Percentiles rank a stretch among this genome's conserved stretches.
These are phyloP conservation scores for Pristionchus mayeri DNA, from an alignment of 2,888 invertebrate genomes.

Conservation along the genomic window DNA sequence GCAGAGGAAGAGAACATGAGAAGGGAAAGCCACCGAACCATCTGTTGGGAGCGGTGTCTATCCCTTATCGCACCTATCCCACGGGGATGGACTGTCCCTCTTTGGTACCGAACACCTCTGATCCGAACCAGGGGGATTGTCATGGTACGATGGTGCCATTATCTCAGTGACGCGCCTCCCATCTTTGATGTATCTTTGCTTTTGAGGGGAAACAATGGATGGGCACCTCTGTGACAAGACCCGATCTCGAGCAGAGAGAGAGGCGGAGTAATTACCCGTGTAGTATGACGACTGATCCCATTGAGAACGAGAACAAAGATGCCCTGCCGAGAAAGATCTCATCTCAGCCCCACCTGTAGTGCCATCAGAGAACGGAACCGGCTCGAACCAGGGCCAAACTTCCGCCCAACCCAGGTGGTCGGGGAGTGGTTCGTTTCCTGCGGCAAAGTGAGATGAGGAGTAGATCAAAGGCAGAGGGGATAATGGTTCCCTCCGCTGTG, in stretches of 20 bases:
- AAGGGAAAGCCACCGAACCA: not conserved
- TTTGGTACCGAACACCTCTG: not conserved
- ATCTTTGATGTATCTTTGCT: slow-evolving; percentile 12
- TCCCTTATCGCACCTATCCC: slow-evolving; percentile 25
- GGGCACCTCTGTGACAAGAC: not conserved
- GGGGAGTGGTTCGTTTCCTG: slow-evolving; percentile 15
- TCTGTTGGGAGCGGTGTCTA: slow-evolving; percentile 14
- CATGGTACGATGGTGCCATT: not conserved
- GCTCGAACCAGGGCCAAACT: not conserved
- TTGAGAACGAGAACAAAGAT: slow-evolving; percentile 9
- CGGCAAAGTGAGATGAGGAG: slow-evolving; percentile 5
- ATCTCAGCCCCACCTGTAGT: slow-evolving; percentile 22
- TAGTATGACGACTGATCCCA: slow-evolving; percentile 27
- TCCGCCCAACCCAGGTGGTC: slow-evolving; percentile 4
- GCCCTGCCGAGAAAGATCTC: not conserved
- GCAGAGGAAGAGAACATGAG: slow-evolving; percentile 10
- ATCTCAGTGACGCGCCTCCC: not conserved
- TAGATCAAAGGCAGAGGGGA: slow-evolving; percentile 8
- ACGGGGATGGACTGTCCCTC: no score
- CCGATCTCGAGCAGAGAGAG: not conserved
- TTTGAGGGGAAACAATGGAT: slow-evolving; percentile 8
- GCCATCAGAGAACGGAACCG: not conserved
- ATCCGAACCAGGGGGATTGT: slow-evolving; percentile 3
- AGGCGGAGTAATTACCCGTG: slow-evolving; percentile 18
- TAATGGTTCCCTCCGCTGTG: slow-evolving; percentile 8